Percentiles rank a stretch among this genome's conserved stretches.
These are phyloP conservation scores for Tolmerus cingulatus DNA, from an alignment of 2,888 invertebrate genomes.

Conservation along the genomic window DNA sequence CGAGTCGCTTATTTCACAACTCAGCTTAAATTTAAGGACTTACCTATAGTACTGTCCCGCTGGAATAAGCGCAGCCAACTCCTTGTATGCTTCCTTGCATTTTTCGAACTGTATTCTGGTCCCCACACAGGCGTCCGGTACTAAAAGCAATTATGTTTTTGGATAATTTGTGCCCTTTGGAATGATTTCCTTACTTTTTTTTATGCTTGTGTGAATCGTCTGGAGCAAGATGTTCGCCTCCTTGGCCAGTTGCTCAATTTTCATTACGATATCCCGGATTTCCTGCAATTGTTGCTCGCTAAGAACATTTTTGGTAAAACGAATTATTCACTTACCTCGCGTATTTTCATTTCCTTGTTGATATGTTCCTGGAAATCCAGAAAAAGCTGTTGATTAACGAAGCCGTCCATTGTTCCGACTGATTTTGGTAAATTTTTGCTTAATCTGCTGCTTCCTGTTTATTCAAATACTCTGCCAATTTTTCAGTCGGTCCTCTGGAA, in stretches of 20 bases:
- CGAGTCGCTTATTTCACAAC: not conserved
- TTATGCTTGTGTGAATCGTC: conserved; percentile 79
- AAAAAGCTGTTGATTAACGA: conserved; percentile 71
- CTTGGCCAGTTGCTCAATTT: conserved; percentile 79
- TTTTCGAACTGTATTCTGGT: conserved; percentile 73
- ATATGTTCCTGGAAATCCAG: conserved; percentile 79
- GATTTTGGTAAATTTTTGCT: not conserved
- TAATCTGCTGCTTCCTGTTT: not conserved
- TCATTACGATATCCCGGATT: conserved; percentile 55
- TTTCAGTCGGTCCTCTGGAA: not conserved
- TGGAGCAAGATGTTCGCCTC: conserved; percentile 83
- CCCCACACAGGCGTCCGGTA: conserved; percentile 70
- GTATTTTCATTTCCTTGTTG: conserved; percentile 78
- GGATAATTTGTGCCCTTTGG: not conserved
- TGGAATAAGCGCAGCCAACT: conserved; percentile 74
- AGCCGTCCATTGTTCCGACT: conserved; percentile 63
- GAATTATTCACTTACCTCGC: conserved; percentile 70
- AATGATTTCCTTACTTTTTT: conserved; percentile 68
- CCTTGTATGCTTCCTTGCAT: conserved; percentile 71
- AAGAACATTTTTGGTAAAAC: not conserved
- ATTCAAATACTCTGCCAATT: not conserved
- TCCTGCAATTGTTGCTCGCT: not conserved
- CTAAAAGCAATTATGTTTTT: conserved; percentile 56
- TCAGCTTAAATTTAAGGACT: not conserved
- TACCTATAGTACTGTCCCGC: conserved; percentile 81